These are phyloP conservation scores for Chelidonichthys spinosus DNA, from an alignment of 2,797 vertebrate species.

Conservation along the genomic window DNA sequence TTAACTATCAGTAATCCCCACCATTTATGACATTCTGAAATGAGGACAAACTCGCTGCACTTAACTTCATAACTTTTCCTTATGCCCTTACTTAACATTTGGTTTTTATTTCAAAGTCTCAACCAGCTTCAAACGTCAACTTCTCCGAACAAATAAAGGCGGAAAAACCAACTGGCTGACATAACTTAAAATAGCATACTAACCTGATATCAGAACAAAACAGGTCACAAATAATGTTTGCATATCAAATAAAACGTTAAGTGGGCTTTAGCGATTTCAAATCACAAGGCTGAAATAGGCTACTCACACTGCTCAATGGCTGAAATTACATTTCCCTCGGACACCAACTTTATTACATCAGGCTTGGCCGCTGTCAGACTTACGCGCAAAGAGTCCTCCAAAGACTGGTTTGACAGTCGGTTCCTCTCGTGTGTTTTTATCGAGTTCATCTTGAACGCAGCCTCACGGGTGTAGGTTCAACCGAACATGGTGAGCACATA, in stretches of 20 bases:
- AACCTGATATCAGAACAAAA: background rate
- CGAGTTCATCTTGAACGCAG: background rate
- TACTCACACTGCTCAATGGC: background rate
- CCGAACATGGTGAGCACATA: too few relatives aligned
- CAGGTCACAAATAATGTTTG: background rate
- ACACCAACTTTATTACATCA: constrained; percentile 15
- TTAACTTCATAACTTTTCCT: background rate
- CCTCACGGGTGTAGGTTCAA: too few relatives aligned
- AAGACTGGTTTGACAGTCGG: constrained; percentile 7
- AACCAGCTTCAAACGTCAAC: background rate
- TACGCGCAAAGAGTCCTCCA: constrained; percentile 24
- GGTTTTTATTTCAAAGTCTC: background rate
- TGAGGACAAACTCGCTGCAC: background rate
- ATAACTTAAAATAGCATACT: background rate
- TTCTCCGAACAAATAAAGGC: background rate
- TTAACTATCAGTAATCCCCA: background rate
- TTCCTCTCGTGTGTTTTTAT: constrained; percentile 7
- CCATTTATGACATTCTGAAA: background rate
- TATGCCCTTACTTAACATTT: background rate
- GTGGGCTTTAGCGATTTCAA: background rate
- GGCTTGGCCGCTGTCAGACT: constrained; percentile 9
- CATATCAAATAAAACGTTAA: background rate
- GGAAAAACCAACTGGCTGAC: background rate
- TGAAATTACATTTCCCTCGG: constrained; percentile 12
- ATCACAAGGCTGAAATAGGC: constrained; percentile 3